Evolutionary conservation across 2,888 invertebrate species (phyloP), one percentile per base, ranked within the genome.

Genomic region (Dryobota labecula): DNA sequence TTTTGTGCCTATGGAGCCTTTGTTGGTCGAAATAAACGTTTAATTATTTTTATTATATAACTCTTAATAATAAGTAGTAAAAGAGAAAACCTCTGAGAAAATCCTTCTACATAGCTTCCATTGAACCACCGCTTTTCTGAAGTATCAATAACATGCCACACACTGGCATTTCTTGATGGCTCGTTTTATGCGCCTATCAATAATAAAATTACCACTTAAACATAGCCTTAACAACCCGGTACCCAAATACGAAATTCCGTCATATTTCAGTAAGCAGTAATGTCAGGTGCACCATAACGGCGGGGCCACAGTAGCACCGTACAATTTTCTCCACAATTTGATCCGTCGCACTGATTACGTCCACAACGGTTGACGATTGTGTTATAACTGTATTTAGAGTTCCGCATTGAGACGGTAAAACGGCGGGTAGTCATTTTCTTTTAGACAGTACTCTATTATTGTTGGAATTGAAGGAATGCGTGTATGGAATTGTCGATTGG

Each of bases 311-410:
- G 60, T 36, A 73, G 83, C 85, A 88, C 82, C 84, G 87, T 86
- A 92, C 95, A 94, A 95, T 95, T 95, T 95, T 94, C 94, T 89
- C 88, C 90, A 89, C 95, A 94, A 95, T 95, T 95, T 94, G 90
- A 92, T 87, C 86, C 88, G 86, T 74, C 70, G 76, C 76, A 70
- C 76, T 86, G 84, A 86, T 85, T 85, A 76, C 75, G 67, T 64
- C 53, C 43, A 63, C 75, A 78, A 75, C 83, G 71, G 84, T 85
- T 85, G 85, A 85, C 84, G 76, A 85, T 84, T 86, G 82, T 77
- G 53, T 54, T 68, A 33, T 85, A 86, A 86, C 86, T 83, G 85
- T 83, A n/a, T 58, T 69, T 64, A 62, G 56, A 83, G 84, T 85
- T 83, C 85, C 85, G 86, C 84, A 84, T 84, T 78, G 30, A 58